phyloP scores from a whole-genome alignment of 2,113 vertebrate genomes.

The Phrynocephalus versicolor region DNA sequence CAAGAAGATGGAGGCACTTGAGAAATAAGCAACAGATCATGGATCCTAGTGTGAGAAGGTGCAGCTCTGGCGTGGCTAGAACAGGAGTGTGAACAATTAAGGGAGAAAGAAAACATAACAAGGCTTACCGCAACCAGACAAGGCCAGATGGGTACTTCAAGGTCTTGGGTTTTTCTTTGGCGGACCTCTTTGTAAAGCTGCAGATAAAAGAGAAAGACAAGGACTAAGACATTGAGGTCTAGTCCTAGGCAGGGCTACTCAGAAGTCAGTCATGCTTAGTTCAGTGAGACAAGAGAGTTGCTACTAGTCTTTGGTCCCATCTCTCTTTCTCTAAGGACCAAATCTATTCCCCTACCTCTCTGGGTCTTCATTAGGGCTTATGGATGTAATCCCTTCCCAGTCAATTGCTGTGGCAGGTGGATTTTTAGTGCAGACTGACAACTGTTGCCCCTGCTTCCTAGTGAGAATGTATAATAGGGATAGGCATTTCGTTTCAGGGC shows the following conservation, averaged over 20 bases:
- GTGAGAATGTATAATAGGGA: not conserved
- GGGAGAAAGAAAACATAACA: too few species aligned
- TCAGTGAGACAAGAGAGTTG: not conserved
- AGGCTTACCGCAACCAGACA: not conserved
- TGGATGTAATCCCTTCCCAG: not conserved
- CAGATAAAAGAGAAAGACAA: constrained; percentile 23
- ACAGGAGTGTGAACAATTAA: not conserved
- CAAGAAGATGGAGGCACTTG: not conserved
- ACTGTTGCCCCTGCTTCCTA: not conserved
- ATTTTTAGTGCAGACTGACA: not conserved
- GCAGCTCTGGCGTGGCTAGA: not conserved
- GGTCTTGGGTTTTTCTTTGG: constrained; percentile 51
- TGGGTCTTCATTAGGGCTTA: not conserved
- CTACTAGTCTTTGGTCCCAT: not conserved
- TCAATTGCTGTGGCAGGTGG: not conserved
- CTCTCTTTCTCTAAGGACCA: not conserved
- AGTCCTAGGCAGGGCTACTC: not conserved
- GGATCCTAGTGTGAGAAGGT: not conserved
- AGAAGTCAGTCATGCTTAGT: not conserved
- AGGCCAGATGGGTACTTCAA: not conserved
- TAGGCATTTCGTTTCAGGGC: too few species aligned
- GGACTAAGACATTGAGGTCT: not conserved
- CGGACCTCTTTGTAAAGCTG: constrained; percentile 67
- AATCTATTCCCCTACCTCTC: not conserved
- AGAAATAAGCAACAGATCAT: not conserved